Conservation (phyloP, 2,113 vertebrate genomes). For the Xiphophorus maculatus region DNA sequence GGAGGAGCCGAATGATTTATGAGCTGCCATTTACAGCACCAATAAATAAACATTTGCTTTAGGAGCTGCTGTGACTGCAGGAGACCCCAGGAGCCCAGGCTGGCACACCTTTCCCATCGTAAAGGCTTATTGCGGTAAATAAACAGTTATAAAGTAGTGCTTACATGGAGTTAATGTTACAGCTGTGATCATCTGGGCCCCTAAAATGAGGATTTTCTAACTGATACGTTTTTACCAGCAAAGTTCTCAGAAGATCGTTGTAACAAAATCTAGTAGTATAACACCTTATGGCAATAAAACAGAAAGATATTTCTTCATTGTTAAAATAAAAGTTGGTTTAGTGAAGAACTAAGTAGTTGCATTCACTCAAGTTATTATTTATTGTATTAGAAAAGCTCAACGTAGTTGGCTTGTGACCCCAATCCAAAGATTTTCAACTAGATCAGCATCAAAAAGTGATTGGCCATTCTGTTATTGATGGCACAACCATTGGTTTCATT, state of each 20-base stretch:
- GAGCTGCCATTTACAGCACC: conserved; percentile 32
- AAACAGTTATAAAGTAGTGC: background rate
- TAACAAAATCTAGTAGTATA: background rate
- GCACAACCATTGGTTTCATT: no score
- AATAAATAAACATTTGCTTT: conserved; percentile 64
- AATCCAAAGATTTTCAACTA: no score
- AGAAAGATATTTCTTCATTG: background rate
- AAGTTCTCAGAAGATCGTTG: background rate
- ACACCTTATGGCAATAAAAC: background rate
- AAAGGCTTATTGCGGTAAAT: background rate
- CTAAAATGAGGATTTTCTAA: background rate
- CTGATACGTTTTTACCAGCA: background rate
- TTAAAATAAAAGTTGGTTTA: background rate
- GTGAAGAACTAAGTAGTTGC: background rate
- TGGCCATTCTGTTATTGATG: no score
- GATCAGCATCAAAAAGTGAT: no score
- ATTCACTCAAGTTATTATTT: background rate
- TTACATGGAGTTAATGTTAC: background rate
- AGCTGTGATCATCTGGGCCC: background rate
- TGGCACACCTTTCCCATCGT: background rate
- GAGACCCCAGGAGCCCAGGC: conserved; percentile 10
- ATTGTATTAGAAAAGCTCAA: background rate
- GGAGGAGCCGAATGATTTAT: conserved; percentile 43
- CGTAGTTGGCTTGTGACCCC: background rate
- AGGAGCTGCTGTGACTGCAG: background rate